Evolutionary conservation across 2,113 vertebrate species (phyloP).

Genomic region (Motacilla tschutschensis): DNA sequence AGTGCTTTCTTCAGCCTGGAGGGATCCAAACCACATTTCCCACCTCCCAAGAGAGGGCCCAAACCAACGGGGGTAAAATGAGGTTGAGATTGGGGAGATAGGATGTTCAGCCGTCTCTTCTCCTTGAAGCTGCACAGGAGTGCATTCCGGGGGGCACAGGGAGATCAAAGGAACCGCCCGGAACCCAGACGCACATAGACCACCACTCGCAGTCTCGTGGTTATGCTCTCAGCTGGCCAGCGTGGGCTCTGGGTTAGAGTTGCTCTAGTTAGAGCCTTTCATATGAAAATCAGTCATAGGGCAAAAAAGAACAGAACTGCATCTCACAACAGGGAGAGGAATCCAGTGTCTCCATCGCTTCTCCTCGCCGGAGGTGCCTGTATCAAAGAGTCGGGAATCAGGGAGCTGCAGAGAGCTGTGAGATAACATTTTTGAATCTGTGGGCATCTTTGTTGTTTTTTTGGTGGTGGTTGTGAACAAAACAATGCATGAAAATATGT

Average conservation of each 20-base stretch:
- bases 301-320: background rate
- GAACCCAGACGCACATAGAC: conserved; percentile 12
- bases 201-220: background rate
- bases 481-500: background rate
- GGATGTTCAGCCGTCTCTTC: conserved; percentile 10
- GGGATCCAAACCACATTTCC: conserved; percentile 55
- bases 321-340: background rate
- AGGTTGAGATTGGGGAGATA: conserved; percentile 61
- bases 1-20: conserved; percentile 30
- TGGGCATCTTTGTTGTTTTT: background rate
- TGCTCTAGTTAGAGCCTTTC: background rate
- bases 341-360: background rate
- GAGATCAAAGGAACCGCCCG: conserved; percentile 29
- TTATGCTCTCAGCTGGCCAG: conserved; percentile 4
- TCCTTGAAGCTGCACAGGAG: background rate
- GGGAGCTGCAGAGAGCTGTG: background rate
- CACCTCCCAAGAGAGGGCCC: conserved; percentile 26
- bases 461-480: background rate
- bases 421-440: background rate
- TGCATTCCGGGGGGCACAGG: conserved; percentile 11
- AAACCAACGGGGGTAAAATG: conserved; percentile 20
- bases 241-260: conserved; percentile 17
- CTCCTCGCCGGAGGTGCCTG: background rate
- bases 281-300: background rate
- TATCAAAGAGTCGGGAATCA: background rate